Evolutionary conservation across 2,888 invertebrate species (phyloP).

Genomic region (Folsomia manolachei): DNA sequence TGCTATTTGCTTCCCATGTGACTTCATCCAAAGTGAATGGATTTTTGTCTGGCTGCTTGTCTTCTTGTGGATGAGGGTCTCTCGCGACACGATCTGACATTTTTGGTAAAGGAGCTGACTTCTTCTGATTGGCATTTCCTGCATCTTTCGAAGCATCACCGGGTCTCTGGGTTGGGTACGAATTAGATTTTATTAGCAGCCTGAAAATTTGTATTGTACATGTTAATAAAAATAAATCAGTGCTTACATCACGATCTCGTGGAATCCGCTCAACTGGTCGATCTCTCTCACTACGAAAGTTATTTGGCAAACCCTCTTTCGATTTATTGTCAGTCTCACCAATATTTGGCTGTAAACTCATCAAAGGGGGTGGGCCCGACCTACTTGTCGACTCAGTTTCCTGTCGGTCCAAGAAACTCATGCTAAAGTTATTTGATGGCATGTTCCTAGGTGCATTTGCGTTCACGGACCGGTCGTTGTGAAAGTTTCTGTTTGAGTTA

Average conservation of each 20-base stretch:
- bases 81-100: slow-evolving; percentile 27
- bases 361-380: background rate
- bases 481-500: no score
- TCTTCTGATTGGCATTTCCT: background rate
- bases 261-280: slow-evolving; percentile 35
- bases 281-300: slow-evolving; percentile 6
- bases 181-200: no score
- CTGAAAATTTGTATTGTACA: no score
- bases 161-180: no score
- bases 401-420: no score
- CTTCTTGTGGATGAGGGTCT: slow-evolving; percentile 18
- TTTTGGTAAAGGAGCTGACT: no score
- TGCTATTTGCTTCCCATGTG: background rate
- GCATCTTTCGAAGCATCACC: background rate
- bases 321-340: background rate
- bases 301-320: background rate
- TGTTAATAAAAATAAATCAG: background rate
- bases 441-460: no score
- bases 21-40: background rate
- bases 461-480: no score
- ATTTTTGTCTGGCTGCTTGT: background rate
- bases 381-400: no score
- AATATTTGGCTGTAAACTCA: slow-evolving; percentile 4
- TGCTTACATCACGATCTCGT: slow-evolving; percentile 36
- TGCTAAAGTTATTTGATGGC: no score